Base-by-base conservation (phyloP, 2,797 vertebrate genomes). In the Cossypha dichroa region DNA sequence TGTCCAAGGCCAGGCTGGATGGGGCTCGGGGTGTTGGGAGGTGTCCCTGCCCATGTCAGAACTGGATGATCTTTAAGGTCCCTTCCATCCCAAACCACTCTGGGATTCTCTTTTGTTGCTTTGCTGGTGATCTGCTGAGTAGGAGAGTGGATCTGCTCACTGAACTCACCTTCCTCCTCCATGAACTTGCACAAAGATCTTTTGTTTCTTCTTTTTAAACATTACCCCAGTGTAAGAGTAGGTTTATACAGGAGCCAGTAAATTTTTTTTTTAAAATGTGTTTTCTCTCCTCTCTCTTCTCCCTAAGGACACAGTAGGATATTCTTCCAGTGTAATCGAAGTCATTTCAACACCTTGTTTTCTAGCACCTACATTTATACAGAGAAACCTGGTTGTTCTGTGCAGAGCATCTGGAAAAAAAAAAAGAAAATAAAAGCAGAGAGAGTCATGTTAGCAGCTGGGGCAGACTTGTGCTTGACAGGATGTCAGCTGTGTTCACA, bases 301-400 rank as follows among this genome's bases (percentile, higher is more conserved):
- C 87, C 91, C 87, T 46, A 51, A 92, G 94, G 96, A 94, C 9
- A 14, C 73, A 40, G 85, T 31, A 10, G 66, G 91, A 70, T 78
- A 54, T 69, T 90, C 81, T 83, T 77, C 59, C 66, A 33, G 62
- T 73, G 73, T 88, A 68, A 81, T 81, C n/a, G 10, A 69, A 94
- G 79, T 64, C 55, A 63, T 88, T 90, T 90, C 92, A 88, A 86
- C 88, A 84, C 86, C 85, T 95, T 95, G 88, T 95, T 95, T 94
- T 90, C 82, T 69, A 80, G 88, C 94, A 84, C 76, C 85, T 83
- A 36, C 58, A 19, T 72, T 86, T 84, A 80, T 59, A 88, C 69
- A 51, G 73, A n/a, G 70, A 55, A 79, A 45, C 69, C 51, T 22
- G 58, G 26, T 78, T 91, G 58, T 75, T 78, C 90, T 15, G 38